phyloP scores from a whole-genome alignment of 1,140 invertebrate genomes.

The Drosophila santomea region DNA sequence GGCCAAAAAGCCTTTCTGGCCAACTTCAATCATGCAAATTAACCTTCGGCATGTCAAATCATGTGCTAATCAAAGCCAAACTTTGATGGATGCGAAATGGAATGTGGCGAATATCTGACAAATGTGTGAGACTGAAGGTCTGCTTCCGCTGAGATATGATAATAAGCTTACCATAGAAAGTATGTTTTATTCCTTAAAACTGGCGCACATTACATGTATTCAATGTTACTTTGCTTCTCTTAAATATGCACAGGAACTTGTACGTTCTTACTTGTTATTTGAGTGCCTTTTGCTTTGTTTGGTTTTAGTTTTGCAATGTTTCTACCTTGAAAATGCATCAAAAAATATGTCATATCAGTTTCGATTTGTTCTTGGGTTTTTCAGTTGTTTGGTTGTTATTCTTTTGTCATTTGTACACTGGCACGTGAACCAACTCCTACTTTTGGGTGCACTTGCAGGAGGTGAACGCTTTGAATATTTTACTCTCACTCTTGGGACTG shows the following conservation, averaged over 20 bases:
- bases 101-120: slow-evolving; percentile 5
- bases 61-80: slow-evolving; percentile 30
- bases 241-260: slow-evolving; percentile 26
- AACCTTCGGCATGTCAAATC: slow-evolving; percentile 44
- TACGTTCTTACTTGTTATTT: slow-evolving; percentile 3
- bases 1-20: slow-evolving; percentile 7
- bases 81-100: slow-evolving; percentile 37
- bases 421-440: not conserved
- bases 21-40: slow-evolving; percentile 44
- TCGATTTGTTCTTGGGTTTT: too few relatives aligned
- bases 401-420: slow-evolving; percentile 6
- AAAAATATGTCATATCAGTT: slow-evolving; percentile 20
- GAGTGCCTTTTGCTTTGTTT: not conserved
- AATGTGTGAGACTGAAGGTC: slow-evolving; percentile 9
- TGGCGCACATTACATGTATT: not conserved
- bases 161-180: slow-evolving; percentile 21
- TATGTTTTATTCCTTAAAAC: not conserved
- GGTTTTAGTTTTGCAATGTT: slow-evolving; percentile 1
- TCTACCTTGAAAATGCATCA: slow-evolving; percentile 36
- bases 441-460: slow-evolving; percentile 58
- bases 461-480: slow-evolving; percentile 58
- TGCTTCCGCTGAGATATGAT: slow-evolving; percentile 29
- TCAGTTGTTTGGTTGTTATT: slow-evolving; percentile 8
- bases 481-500: slow-evolving; percentile 53
- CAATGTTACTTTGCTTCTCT: not conserved